Base-by-base conservation (phyloP, 2,113 vertebrate species). In the Taurulus bubalis region DNA sequence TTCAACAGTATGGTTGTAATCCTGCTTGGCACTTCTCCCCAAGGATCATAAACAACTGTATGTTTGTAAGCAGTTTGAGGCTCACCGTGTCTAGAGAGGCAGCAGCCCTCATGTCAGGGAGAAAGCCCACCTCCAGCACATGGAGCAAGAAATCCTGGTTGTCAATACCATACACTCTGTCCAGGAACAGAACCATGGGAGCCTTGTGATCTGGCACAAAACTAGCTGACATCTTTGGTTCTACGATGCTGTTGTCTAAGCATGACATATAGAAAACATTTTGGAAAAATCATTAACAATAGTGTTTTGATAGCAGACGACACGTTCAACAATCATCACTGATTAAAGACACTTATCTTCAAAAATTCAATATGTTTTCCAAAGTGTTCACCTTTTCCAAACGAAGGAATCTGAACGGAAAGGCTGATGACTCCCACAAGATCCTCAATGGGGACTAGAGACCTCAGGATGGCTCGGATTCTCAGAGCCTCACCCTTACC, bases 181-280 rank as follows among this genome's bases (percentile, higher is more conserved):
- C 98, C 90, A 99, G 91, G 93, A 99, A 99, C 73, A 99, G 95
- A 34, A 99, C 98, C 96, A 97, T 98, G 73, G 98, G 97, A 0
- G 97, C 96, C 85, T 99, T 99, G 94, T 99, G 98, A 85, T 99
- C 97, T 0, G 97, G 98, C 30, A 98, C 97, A 28, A 99, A 99
- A 90, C 97, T 98, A 16, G 98, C 97, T 0, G 96, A 97, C 98
- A 98, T 98, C 89, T 97, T 97, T n/a, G 98, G 97, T 83, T 99
- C 96, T 22, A 99, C 94, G 59, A 96, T 93, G 64, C 91, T 96
- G 62, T 97, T 97, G 4, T 99, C 98, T 98, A 65, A 78, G 32
- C 67, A 80, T 0, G 26, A 78, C 5, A 75, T 32, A 20, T 30
- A 56, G 18, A 75, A 80, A 68, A 45, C 9, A 55, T 40, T 67